Evolutionary conservation across 2,797 vertebrate species (phyloP), one percentile per base, ranked within the genome.

Genomic region (Acanthis flammea): DNA sequence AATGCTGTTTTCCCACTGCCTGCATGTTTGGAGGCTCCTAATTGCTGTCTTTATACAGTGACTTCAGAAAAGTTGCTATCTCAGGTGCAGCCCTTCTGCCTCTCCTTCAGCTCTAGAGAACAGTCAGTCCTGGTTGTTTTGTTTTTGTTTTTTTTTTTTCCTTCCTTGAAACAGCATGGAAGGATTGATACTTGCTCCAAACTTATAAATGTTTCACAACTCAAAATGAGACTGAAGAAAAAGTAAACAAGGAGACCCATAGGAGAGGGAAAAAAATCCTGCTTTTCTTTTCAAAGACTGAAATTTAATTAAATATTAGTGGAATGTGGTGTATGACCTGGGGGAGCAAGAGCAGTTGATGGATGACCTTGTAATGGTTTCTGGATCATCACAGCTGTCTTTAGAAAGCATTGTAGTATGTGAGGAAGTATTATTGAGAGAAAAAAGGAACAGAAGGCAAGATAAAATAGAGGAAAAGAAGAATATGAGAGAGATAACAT

Each of bases 131-230:
- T 75, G 12, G 23, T 21, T 62, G 28, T 0, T 1, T 31, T 27
- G 66, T 18, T 55, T 65, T 62, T 48, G 86, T 27, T 70, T 62
- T 48, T 88, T 27, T 70, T 42, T 55, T 68, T 68, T 48, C 83
- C 31, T 87, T 73, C 58, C 35, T 92, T 77, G 71, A 90, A 91
- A 75, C 50, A 88, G 18, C 6, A 1, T 61, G 47, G 41, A 53
- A 28, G 65, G 50, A 85, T 66, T 90, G 48, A 71, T 92, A 54
- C 57, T 93, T 86, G 19, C 35, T 92, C 9, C 51, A 19, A 42
- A 50, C 42, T 92, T 92, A 92, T 68, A 78, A 95, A 94, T 92
- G 72, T 89, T 97, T 96, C 87, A 92, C 79, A 71, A 50, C 41
- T 79, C 66, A 81, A 86, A 95, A 96, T 80, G 63, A 88, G 82